A percentile compares a stretch with the other conserved stretches of the same genome.
Evolutionary conservation across 2,888 invertebrate species (phyloP).

Genomic region (Sminthurides aquaticus): DNA sequence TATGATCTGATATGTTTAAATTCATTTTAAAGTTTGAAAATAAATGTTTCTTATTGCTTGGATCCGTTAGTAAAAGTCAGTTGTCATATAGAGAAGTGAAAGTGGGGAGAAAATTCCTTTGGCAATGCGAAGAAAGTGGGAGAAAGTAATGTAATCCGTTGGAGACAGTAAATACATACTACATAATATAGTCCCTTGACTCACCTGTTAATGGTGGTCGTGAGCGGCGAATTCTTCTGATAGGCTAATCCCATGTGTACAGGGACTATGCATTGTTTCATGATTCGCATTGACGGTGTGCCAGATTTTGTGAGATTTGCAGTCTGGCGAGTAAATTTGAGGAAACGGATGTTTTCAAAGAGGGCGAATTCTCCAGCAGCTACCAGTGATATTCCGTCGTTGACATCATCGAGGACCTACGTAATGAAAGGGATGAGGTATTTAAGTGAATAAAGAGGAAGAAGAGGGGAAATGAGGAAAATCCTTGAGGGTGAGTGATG

Average conservation of each 20-base stretch:
- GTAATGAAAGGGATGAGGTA: neutral
- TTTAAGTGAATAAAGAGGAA: neutral
- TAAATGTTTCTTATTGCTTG: too few relatives aligned
- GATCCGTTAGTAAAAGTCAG: too few relatives aligned
- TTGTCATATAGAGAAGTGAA: too few relatives aligned
- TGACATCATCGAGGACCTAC: constrained; percentile 50
- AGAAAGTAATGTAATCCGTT: too few relatives aligned
- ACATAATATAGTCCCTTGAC: too few relatives aligned
- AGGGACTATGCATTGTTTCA: constrained; percentile 43
- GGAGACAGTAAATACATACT: too few relatives aligned
- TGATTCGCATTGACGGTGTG: constrained; percentile 40
- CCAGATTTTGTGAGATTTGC: constrained; percentile 37
- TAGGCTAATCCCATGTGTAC: constrained; percentile 43
- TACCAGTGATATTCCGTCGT: constrained; percentile 60
- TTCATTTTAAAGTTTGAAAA: too few relatives aligned
- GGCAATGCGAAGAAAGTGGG: too few relatives aligned
- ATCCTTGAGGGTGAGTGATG: too few relatives aligned
- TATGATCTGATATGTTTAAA: too few relatives aligned
- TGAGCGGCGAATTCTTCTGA: constrained; percentile 41
- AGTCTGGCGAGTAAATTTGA: constrained; percentile 46
- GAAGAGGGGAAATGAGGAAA: neutral
- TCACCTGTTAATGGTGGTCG: constrained; percentile 38
- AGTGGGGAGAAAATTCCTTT: too few relatives aligned
- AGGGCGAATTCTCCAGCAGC: constrained; percentile 66
- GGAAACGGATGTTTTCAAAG: constrained; percentile 67